Conservation (phyloP, 2,797 vertebrate species). For the Pristis pectinata region DNA sequence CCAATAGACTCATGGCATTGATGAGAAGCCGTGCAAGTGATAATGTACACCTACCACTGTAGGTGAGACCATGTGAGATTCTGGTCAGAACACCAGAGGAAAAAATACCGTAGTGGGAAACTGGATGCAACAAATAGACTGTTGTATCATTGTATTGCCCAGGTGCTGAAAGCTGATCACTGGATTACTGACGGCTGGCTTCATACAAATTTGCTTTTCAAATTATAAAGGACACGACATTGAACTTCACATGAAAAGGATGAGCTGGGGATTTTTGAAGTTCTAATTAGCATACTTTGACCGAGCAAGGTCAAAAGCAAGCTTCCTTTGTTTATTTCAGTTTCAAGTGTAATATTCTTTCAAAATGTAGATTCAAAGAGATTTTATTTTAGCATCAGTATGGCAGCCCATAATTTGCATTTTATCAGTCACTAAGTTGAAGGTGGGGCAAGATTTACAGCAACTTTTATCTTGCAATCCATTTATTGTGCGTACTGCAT, state of each 20-base stretch:
- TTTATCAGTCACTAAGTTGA: neutral
- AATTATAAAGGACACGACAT: neutral
- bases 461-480: neutral
- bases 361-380: neutral
- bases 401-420: neutral
- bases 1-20: neutral
- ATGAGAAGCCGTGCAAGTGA: neutral
- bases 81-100: neutral
- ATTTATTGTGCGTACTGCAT: neutral
- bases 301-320: neutral
- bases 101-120: neutral
- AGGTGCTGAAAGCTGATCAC: neutral
- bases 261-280: neutral
- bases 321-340: neutral
- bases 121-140: neutral
- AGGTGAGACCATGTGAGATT: neutral
- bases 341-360: neutral
- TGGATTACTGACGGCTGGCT: neutral
- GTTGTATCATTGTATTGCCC: neutral
- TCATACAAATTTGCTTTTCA: neutral
- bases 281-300: constrained; percentile 9
- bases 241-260: neutral
- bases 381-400: neutral
- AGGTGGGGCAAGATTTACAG: neutral
- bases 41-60: neutral